Evolutionary conservation across 1,140 invertebrate genomes (phyloP).

Genomic region (Tetramorium alpestre): DNA sequence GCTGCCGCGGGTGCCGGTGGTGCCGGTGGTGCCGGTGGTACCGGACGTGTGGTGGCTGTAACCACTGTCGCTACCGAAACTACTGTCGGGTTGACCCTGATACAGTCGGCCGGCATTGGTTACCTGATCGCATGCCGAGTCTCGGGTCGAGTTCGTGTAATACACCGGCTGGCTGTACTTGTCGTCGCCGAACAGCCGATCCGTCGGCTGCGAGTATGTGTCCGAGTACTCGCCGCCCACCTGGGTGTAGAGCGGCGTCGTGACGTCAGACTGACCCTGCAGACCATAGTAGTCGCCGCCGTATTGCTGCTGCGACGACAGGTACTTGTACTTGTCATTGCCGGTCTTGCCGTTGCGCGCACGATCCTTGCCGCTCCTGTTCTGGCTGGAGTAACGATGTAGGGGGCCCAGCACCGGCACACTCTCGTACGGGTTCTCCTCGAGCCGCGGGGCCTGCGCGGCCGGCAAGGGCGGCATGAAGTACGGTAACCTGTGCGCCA

Average conservation of each 20-base stretch:
- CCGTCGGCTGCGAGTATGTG: constrained; percentile 72
- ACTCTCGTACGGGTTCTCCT: constrained; percentile 86
- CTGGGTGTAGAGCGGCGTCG: constrained; percentile 74
- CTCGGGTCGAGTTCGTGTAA: constrained; percentile 66
- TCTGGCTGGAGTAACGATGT: constrained; percentile 80
- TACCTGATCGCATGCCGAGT: constrained; percentile 60
- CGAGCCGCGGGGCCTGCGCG: constrained; percentile 74
- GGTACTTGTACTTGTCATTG: constrained; percentile 75
- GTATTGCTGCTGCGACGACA: constrained; percentile 40
- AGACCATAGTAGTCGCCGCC: constrained; percentile 77
- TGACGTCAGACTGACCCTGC: constrained; percentile 72
- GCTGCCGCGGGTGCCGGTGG: constrained; percentile 79
- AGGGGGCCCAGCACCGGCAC: constrained; percentile 86
- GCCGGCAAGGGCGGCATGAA: constrained; percentile 84
- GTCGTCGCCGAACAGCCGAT: constrained; percentile 79
- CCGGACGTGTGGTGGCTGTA: constrained; percentile 89
- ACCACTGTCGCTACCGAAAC: constrained; percentile 89
- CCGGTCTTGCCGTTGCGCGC: constrained; percentile 49
- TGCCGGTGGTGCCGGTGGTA: constrained; percentile 85
- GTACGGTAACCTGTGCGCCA: constrained; percentile 85
- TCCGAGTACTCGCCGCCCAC: constrained; percentile 70
- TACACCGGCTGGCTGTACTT: constrained; percentile 78
- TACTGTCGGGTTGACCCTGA: constrained; percentile 86
- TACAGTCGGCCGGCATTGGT: constrained; percentile 76
- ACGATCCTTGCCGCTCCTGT: constrained; percentile 74